phyloP scores from a whole-genome alignment of 2,113 vertebrate species.

The Arvicanthis niloticus region DNA sequence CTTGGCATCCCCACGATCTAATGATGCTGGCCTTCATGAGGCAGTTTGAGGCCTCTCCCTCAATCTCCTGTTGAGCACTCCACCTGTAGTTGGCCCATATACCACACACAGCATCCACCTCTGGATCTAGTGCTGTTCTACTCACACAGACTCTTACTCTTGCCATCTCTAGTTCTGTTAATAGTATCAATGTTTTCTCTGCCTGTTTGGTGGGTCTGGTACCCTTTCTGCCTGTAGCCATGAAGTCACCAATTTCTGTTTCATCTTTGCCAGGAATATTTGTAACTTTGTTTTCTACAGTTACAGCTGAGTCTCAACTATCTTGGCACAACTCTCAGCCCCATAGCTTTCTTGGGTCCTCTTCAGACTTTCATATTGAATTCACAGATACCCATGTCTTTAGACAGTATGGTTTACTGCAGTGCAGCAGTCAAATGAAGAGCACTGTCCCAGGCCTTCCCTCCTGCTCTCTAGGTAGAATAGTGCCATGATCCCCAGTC shows the following conservation, averaged over 20 bases:
- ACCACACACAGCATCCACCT: background rate
- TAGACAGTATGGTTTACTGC: background rate
- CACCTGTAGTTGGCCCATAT: background rate
- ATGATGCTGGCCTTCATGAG: background rate
- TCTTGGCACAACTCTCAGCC: background rate
- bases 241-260: background rate
- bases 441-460: background rate
- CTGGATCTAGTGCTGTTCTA: background rate
- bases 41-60: background rate
- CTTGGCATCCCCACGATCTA: background rate
- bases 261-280: constrained; percentile 9
- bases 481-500: background rate
- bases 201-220: background rate
- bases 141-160: background rate
- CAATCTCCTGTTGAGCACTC: background rate
- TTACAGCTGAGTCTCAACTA: background rate
- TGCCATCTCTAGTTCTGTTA: background rate
- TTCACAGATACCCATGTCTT: background rate
- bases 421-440: background rate
- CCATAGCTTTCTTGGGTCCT: background rate
- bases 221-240: background rate
- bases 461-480: background rate
- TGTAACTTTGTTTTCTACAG: background rate
- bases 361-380: background rate
- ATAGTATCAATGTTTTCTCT: background rate